Evolutionary conservation across 2,797 vertebrate species (phyloP).

Genomic region (Rhinophrynus dorsalis): DNA sequence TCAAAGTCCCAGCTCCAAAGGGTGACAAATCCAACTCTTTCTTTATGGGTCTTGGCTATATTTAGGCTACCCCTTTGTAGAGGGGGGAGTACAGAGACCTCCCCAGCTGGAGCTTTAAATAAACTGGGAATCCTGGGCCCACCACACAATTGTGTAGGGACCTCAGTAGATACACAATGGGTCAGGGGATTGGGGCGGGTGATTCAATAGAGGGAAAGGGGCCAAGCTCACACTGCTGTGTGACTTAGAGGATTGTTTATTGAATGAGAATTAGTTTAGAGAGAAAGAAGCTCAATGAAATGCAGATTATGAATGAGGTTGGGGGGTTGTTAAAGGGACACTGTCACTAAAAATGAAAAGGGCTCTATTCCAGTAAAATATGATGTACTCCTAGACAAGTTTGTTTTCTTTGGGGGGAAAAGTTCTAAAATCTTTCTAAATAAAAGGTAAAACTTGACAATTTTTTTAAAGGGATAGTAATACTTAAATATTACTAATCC

Average conservation of each 20-base stretch:
- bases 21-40: background rate
- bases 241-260: background rate
- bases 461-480: too few species aligned
- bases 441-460: too few species aligned
- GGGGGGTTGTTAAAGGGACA: too few species aligned
- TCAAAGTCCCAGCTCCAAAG: background rate
- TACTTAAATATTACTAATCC: too few species aligned
- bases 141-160: background rate
- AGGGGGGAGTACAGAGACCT: background rate
- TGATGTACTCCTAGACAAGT: too few species aligned
- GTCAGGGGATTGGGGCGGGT: background rate
- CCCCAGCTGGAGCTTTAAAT: background rate
- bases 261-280: background rate
- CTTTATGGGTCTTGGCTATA: background rate
- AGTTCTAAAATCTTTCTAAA: too few species aligned
- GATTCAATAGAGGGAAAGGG: background rate
- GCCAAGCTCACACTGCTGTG: background rate
- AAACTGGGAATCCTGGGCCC: background rate
- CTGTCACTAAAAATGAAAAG: too few species aligned
- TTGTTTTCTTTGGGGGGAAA: too few species aligned
- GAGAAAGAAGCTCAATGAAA: conserved; percentile 14
- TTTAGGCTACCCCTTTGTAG: conserved; percentile 28
- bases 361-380: too few species aligned
- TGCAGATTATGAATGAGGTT: too few species aligned
- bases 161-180: too few species aligned